Percentiles rank a stretch among this genome's conserved stretches.
Conservation (phyloP, 2,888 invertebrate genomes). For the Oxyteleia sp. region DNA sequence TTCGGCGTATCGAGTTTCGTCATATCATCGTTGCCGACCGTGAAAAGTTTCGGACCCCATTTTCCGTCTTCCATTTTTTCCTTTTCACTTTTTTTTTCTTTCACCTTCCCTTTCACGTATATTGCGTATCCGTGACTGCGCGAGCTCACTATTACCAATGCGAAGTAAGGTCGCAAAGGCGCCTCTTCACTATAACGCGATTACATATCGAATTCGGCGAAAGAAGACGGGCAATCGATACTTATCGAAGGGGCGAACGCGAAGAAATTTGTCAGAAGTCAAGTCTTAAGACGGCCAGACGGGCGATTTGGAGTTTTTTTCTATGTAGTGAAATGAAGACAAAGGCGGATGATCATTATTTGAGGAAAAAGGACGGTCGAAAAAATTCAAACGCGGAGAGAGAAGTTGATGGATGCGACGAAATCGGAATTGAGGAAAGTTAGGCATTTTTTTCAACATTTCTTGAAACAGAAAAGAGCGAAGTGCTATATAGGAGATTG, state of each 20-base stretch:
- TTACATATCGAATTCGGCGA: slow-evolving; percentile 79
- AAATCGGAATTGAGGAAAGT: slow-evolving; percentile 1
- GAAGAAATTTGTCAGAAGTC: slow-evolving; percentile 85
- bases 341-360: slow-evolving; percentile 26
- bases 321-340: slow-evolving; percentile 35
- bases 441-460: too few relatives aligned
- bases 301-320: slow-evolving; percentile 34
- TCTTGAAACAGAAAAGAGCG: too few relatives aligned
- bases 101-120: slow-evolving; percentile 21
- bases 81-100: slow-evolving; percentile 17
- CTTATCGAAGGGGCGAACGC: slow-evolving; percentile 77
- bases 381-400: slow-evolving; percentile 23
- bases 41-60: slow-evolving; percentile 33
- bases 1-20: slow-evolving; percentile 30
- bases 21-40: slow-evolving; percentile 44
- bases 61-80: not conserved
- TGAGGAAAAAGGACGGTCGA: slow-evolving; percentile 2
- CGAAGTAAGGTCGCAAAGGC: slow-evolving; percentile 67
- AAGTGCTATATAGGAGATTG: too few relatives aligned
- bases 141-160: slow-evolving; percentile 33
- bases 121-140: slow-evolving; percentile 47
- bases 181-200: slow-evolving; percentile 82
- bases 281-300: slow-evolving; percentile 32
- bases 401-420: slow-evolving; percentile 11
- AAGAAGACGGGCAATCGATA: slow-evolving; percentile 82